Conservation (phyloP, 2,797 vertebrate genomes). For the Dermochelys coriacea region DNA sequence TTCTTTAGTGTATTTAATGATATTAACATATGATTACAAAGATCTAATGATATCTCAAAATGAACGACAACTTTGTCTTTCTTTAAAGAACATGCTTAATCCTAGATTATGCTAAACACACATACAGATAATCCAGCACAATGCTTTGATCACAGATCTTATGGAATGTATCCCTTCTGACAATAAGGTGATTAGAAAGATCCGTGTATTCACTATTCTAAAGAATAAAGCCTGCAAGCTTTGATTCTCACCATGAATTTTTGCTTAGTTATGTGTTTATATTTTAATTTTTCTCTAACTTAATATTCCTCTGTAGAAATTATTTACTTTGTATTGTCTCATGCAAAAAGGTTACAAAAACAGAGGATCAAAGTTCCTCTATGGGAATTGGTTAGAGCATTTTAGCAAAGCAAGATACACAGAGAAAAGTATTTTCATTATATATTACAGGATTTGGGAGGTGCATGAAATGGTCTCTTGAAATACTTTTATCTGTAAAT, state of each 20-base stretch:
- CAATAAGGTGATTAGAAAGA: slow-evolving; percentile 63
- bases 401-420: background rate
- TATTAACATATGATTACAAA: slow-evolving; percentile 16
- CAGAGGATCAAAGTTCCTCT: background rate
- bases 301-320: background rate
- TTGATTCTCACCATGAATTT: slow-evolving; percentile 14
- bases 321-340: background rate
- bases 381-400: background rate
- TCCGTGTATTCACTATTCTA: slow-evolving; percentile 22
- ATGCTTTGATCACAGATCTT: slow-evolving; percentile 64
- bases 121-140: background rate
- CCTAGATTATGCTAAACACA: slow-evolving; percentile 26
- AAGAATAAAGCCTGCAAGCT: background rate
- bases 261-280: slow-evolving; percentile 1
- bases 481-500: background rate
- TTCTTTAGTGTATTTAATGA: background rate
- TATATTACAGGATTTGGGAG: background rate
- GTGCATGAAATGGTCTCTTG: background rate
- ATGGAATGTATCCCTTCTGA: slow-evolving; percentile 38
- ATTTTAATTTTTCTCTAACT: background rate
- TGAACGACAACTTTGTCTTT: slow-evolving; percentile 25
- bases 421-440: background rate
- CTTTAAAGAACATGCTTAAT: slow-evolving; percentile 29
- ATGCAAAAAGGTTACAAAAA: background rate
- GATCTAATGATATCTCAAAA: slow-evolving; percentile 34